Evolutionary conservation across 2,113 vertebrate species (phyloP).

Genomic region (Dipodomys spectabilis): DNA sequence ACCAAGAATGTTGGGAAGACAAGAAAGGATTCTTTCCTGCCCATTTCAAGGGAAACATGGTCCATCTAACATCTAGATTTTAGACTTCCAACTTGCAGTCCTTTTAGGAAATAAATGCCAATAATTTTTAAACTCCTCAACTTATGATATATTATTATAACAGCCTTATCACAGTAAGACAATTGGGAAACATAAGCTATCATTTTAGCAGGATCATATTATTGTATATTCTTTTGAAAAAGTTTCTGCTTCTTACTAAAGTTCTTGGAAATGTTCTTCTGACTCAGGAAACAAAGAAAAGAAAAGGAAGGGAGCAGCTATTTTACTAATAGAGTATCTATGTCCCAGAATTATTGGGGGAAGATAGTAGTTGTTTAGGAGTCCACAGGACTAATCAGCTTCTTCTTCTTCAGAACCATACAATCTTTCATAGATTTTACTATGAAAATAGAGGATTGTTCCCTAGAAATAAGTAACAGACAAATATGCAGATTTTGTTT

Average conservation of each 20-base stretch:
- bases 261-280: neutral
- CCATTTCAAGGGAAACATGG: neutral
- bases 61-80: neutral
- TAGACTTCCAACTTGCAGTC: neutral
- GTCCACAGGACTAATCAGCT: neutral
- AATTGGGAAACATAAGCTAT: neutral
- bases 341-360: neutral
- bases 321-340: neutral
- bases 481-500: neutral
- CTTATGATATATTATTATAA: slow-evolving; percentile 1
- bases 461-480: neutral
- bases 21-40: neutral
- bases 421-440: neutral
- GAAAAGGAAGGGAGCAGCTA: neutral
- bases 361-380: neutral
- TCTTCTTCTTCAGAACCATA: neutral
- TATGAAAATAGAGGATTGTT: neutral
- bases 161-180: neutral
- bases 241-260: neutral
- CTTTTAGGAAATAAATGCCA: neutral
- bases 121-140: neutral
- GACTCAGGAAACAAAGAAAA: neutral
- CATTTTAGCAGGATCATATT: neutral
- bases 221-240: neutral
- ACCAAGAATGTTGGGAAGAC: neutral